phyloP scores from a whole-genome alignment of 2,797 vertebrate species.

The Salmo trutta region DNA sequence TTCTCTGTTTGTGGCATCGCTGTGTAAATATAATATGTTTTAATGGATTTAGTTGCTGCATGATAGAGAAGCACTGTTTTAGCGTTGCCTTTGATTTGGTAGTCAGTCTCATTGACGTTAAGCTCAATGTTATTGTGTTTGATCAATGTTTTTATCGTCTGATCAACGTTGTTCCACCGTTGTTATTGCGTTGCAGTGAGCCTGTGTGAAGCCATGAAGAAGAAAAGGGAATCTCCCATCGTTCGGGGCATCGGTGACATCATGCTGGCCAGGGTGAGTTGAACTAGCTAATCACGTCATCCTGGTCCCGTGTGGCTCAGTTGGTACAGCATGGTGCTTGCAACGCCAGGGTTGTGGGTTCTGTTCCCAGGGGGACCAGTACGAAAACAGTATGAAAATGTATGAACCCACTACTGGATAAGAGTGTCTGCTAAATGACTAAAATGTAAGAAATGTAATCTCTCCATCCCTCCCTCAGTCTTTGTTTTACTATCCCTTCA shows the following conservation, averaged over 20 bases:
- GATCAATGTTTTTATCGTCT: neutral
- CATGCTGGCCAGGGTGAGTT: constrained; percentile 85
- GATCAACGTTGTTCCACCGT: too few species aligned
- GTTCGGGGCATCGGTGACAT: constrained; percentile 88
- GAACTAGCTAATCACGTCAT: neutral
- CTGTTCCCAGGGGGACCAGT: too few species aligned
- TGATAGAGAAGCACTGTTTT: neutral
- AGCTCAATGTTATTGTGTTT: neutral
- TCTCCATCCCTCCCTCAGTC: too few species aligned
- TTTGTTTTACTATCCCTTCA: too few species aligned
- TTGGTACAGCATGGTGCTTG: too few species aligned
- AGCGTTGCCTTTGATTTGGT: neutral
- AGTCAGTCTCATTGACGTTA: neutral
- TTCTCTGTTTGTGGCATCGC: too few species aligned
- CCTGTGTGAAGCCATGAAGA: constrained; percentile 90
- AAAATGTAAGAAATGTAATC: too few species aligned
- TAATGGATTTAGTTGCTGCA: neutral
- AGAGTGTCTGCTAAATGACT: too few species aligned
- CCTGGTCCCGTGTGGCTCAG: too few species aligned
- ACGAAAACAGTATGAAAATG: too few species aligned
- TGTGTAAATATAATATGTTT: neutral
- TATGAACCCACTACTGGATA: too few species aligned
- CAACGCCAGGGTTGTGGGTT: too few species aligned
- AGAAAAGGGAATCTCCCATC: constrained; percentile 81
- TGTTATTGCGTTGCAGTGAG: constrained; percentile 71